phyloP scores from a whole-genome alignment of 2,113 vertebrate genomes.

The Siniperca knerii region DNA sequence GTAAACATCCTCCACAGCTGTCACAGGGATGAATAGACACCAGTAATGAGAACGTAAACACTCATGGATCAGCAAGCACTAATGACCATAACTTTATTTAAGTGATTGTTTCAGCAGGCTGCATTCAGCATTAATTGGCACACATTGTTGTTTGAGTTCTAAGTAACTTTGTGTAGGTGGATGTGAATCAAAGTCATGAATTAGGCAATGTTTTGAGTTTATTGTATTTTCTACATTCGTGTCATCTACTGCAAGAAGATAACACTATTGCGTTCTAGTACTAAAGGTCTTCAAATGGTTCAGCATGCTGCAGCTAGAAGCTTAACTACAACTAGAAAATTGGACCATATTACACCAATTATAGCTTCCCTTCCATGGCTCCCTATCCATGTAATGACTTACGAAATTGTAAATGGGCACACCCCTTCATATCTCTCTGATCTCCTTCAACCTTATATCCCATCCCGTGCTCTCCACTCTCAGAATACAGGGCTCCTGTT shows the following conservation, averaged over 20 bases:
- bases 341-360: too few relatives aligned
- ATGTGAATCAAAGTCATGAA: constrained; percentile 5
- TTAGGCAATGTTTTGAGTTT: not conserved
- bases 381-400: too few relatives aligned
- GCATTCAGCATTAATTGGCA: constrained; percentile 44
- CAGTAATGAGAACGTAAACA: constrained; percentile 65
- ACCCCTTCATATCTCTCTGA: too few relatives aligned
- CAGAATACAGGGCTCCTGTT: too few relatives aligned
- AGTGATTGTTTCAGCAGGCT: constrained; percentile 45
- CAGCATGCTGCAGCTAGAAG: too few relatives aligned
- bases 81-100: constrained; percentile 54
- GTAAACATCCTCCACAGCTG: constrained; percentile 56
- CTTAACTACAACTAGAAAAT: too few relatives aligned
- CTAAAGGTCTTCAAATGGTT: too few relatives aligned
- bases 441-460: too few relatives aligned
- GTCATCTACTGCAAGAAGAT: not conserved
- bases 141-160: constrained; percentile 5
- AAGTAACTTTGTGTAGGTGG: constrained; percentile 29
- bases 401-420: too few relatives aligned
- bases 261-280: too few relatives aligned
- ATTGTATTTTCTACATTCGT: not conserved
- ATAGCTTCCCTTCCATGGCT: too few relatives aligned
- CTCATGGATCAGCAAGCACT: constrained; percentile 44
- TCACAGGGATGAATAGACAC: constrained; percentile 58
- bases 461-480: too few relatives aligned